Evolutionary conservation across 2,113 vertebrate species (phyloP).

Genomic region (Grallaria varia): DNA sequence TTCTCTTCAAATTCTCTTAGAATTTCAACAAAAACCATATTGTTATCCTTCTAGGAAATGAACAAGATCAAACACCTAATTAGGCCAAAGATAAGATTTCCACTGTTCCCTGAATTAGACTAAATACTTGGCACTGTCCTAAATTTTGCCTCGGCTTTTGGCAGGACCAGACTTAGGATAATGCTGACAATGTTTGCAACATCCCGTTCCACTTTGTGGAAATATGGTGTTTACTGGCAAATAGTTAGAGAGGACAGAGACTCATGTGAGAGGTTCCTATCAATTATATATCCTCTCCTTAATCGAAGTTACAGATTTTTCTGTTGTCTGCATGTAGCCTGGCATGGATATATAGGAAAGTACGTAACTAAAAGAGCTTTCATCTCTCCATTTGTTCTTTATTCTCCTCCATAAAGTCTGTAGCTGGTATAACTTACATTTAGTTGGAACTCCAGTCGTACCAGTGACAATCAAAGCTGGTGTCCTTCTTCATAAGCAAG

Average conservation of each 20-base stretch:
- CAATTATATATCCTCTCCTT: background rate
- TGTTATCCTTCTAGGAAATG: background rate
- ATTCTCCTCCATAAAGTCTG: background rate
- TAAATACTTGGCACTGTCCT: background rate
- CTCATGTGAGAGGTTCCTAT: background rate
- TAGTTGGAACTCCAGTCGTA: background rate
- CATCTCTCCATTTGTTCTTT: background rate
- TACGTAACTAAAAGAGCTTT: background rate
- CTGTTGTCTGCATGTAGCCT: background rate
- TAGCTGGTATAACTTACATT: background rate
- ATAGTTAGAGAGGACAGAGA: background rate
- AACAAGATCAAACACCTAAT: background rate
- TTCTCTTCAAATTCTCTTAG: background rate
- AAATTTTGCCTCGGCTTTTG: background rate
- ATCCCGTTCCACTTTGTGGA: background rate
- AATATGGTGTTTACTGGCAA: background rate
- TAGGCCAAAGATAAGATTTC: background rate
- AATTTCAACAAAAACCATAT: background rate
- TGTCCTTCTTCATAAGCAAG: background rate
- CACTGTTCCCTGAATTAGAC: background rate
- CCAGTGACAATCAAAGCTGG: background rate
- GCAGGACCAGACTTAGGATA: background rate
- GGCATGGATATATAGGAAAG: background rate
- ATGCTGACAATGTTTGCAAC: background rate
- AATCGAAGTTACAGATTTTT: background rate